Conservation (phyloP, 1,140 invertebrate genomes). For the Calosoma granatense region DNA sequence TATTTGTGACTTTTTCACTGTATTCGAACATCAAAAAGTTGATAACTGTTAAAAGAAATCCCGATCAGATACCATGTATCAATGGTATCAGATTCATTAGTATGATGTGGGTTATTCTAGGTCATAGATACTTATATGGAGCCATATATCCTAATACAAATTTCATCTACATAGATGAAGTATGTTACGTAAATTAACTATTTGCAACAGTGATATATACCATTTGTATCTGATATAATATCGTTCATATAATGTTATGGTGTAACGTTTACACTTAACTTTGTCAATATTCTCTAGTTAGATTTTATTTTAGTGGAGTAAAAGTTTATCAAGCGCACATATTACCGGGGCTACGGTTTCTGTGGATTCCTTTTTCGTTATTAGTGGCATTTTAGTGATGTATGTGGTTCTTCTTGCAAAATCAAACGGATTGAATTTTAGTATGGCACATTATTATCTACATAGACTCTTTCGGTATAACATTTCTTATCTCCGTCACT, state of each 20-base stretch:
- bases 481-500: not conserved
- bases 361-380: constrained; percentile 46
- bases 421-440: constrained; percentile 30
- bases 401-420: constrained; percentile 44
- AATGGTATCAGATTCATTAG: constrained; percentile 47
- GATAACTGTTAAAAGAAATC: constrained; percentile 19
- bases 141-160: not conserved
- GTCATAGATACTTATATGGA: constrained; percentile 36
- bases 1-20: constrained; percentile 29
- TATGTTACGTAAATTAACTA: not conserved
- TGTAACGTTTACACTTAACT: no score
- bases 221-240: no score
- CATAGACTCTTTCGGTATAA: constrained; percentile 21
- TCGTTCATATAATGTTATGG: no score
- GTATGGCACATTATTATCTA: constrained; percentile 20
- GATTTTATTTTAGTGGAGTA: constrained; percentile 28
- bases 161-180: not conserved
- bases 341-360: constrained; percentile 34
- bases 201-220: no score
- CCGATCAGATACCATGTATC: constrained; percentile 35
- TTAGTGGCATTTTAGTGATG: constrained; percentile 43
- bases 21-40: constrained; percentile 31
- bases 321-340: constrained; percentile 26
- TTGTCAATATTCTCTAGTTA: constrained; percentile 9
- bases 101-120: constrained; percentile 54